phyloP scores from a whole-genome alignment of 2,888 invertebrate species.

The Cataglyphis cursor region DNA sequence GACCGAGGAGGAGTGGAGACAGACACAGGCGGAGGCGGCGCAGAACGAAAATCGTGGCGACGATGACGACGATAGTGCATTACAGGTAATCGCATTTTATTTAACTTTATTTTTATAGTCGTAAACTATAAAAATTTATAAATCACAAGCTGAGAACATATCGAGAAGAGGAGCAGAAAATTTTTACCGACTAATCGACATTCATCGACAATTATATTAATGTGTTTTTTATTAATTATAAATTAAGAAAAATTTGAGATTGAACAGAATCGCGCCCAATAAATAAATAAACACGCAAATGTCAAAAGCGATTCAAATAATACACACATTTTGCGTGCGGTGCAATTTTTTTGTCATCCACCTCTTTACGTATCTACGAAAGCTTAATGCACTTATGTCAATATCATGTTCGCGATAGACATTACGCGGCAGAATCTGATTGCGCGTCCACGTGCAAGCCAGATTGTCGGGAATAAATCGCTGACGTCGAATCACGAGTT shows the following conservation, averaged over 20 bases:
- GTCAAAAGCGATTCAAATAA: background rate
- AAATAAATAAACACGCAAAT: background rate
- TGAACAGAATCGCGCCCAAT: background rate
- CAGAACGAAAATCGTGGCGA: slow-evolving; percentile 47
- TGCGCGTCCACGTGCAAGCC: slow-evolving; percentile 42
- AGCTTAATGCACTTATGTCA: background rate
- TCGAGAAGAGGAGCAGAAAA: background rate
- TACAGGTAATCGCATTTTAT: slow-evolving; percentile 69
- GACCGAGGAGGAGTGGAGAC: slow-evolving; percentile 89
- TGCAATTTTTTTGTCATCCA: background rate
- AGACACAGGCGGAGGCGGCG: slow-evolving; percentile 65
- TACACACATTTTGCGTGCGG: background rate
- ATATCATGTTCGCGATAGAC: slow-evolving; percentile 23
- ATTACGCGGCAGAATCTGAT: slow-evolving; percentile 29
- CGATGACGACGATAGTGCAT: slow-evolving; percentile 72
- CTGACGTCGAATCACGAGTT: slow-evolving; percentile 9
- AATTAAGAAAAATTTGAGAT: background rate
- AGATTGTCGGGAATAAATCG: slow-evolving; percentile 13
- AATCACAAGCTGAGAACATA: background rate
- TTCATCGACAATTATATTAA: background rate
- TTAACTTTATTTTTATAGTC: background rate
- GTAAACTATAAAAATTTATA: background rate
- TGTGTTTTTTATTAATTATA: background rate
- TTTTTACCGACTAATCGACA: background rate
- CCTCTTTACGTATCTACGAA: background rate